Percentiles rank a stretch among this genome's conserved stretches.
phyloP scores from a whole-genome alignment of 2,888 invertebrate genomes.

The Ellobium chinense region DNA sequence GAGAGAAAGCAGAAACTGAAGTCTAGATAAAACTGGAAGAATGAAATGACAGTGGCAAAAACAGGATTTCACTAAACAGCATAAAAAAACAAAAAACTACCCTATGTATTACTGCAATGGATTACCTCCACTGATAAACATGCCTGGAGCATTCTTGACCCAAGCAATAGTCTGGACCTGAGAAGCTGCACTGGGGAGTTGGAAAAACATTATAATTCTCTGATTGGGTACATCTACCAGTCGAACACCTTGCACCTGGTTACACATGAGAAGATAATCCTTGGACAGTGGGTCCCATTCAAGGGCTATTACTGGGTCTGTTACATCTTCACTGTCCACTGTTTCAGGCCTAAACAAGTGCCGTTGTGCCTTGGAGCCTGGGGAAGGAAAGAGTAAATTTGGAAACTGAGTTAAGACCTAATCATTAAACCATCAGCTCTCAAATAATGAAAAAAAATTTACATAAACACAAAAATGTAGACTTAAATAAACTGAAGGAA shows the following conservation, averaged over 20 bases:
- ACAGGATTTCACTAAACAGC: too few species aligned
- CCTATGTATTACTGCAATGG: too few species aligned
- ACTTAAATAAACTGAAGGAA: too few species aligned
- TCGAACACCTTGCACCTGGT: slow-evolving; percentile 70
- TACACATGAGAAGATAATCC: slow-evolving; percentile 78
- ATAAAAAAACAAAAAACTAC: too few species aligned
- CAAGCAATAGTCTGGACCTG: slow-evolving; percentile 78
- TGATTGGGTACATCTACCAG: slow-evolving; percentile 75
- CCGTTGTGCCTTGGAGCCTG: slow-evolving; percentile 51
- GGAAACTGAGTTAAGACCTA: too few species aligned
- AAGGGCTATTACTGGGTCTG: slow-evolving; percentile 73
- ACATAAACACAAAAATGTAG: too few species aligned
- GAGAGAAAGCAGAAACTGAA: too few species aligned
- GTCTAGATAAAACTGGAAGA: too few species aligned
- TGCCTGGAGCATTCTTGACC: slow-evolving; percentile 79
- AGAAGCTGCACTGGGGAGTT: slow-evolving; percentile 76
- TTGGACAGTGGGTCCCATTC: slow-evolving; percentile 79
- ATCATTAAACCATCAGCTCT: too few species aligned
- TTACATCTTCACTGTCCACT: slow-evolving; percentile 54
- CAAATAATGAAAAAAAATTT: too few species aligned
- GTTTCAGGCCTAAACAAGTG: slow-evolving; percentile 68
- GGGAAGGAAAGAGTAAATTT: not conserved
- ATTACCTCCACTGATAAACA: slow-evolving; percentile 80
- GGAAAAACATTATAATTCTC: slow-evolving; percentile 73
- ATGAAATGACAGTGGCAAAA: too few species aligned